Conservation (phyloP, 2,888 invertebrate genomes). For the Liposcelis brunnea region DNA sequence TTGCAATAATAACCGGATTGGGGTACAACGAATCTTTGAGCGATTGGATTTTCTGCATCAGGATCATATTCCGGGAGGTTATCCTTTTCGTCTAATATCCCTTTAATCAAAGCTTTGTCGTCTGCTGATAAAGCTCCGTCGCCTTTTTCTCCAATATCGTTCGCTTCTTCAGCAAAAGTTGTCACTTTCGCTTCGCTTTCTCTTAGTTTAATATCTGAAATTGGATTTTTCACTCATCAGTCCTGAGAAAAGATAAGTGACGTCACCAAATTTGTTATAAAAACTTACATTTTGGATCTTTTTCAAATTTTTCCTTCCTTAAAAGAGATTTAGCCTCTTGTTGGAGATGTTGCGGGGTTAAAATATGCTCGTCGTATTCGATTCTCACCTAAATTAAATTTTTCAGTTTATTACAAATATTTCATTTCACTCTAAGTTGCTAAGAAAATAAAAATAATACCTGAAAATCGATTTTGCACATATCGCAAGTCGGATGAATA, state of each 20-base stretch:
- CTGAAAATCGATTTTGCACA: constrained; percentile 5
- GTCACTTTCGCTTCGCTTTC: constrained; percentile 4
- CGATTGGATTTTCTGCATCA: neutral
- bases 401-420: too few species aligned
- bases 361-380: constrained; percentile 7
- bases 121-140: neutral
- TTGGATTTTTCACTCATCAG: too few species aligned
- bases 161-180: neutral
- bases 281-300: constrained; percentile 7
- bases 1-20: constrained; percentile 1
- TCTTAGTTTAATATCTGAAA: neutral
- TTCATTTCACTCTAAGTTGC: too few species aligned
- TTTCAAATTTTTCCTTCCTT: constrained; percentile 1
- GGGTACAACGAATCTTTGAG: neutral
- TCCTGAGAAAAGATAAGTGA: too few species aligned
- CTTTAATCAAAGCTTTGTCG: neutral
- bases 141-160: neutral
- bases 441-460: too few species aligned
- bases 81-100: neutral
- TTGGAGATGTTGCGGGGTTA: constrained; percentile 2
- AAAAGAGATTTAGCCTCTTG: neutral
- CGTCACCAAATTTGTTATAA: too few species aligned
- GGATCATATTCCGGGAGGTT: constrained; percentile 1
- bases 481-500: constrained; percentile 2
- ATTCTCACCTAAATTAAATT: too few species aligned